phyloP scores from a whole-genome alignment of 53 echinoderm and acorn worm genomes.

The Antedon mediterranea region DNA sequence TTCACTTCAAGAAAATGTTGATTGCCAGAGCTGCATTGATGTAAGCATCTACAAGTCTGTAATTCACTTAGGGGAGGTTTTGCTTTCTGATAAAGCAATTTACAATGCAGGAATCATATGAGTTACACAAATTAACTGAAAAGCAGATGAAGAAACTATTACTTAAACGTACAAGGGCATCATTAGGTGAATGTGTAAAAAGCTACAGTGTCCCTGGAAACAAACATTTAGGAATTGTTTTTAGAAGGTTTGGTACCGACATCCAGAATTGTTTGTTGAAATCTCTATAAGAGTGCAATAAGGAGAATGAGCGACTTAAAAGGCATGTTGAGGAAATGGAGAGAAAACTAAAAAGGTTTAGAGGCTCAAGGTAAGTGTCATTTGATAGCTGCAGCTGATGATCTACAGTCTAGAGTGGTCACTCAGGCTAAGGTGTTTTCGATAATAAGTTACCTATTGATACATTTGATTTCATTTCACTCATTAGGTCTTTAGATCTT shows the following conservation, averaged over 20 bases:
- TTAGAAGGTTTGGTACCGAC: background rate
- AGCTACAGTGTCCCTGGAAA: background rate
- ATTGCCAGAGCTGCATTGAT: background rate
- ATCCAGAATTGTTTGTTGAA: background rate
- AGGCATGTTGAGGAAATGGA: background rate
- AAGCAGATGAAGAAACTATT: background rate
- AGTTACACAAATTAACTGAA: background rate
- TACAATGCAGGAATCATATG: background rate
- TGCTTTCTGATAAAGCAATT: background rate
- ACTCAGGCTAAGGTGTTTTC: background rate
- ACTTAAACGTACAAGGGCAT: background rate
- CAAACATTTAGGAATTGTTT: background rate
- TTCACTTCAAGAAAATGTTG: background rate
- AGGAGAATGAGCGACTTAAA: background rate
- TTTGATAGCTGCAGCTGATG: background rate
- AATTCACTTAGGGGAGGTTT: background rate
- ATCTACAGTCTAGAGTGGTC: background rate
- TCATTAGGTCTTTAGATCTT: background rate
- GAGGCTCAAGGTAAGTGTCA: background rate
- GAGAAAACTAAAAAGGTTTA: background rate
- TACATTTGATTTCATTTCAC: background rate
- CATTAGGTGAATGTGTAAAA: background rate
- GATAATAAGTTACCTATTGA: background rate
- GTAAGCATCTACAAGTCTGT: background rate
- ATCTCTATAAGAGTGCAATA: background rate